Conservation (phyloP, 2,888 invertebrate genomes). For the Coleophora deauratella region DNA sequence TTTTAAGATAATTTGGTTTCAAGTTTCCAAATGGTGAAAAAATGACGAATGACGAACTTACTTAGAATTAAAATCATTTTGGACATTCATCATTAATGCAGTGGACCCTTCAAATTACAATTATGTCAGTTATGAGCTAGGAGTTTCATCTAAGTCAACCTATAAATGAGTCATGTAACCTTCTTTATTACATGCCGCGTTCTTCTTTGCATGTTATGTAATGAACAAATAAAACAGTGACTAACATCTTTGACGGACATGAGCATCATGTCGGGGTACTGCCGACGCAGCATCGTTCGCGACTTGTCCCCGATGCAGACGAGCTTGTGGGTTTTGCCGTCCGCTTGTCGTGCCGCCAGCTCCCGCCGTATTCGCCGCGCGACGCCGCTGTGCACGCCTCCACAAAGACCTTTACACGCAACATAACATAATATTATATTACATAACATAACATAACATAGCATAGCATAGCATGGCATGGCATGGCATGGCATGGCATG, state of each 20-base stretch:
- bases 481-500: too few species aligned
- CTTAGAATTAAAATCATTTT: too few species aligned
- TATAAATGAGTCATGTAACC: too few species aligned
- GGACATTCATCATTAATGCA: too few species aligned
- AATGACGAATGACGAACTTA: too few species aligned
- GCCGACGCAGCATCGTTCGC: slow-evolving; percentile 70
- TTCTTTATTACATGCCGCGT: too few species aligned
- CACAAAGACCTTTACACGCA: slow-evolving; percentile 79
- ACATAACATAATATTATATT: not conserved
- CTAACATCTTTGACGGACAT: slow-evolving; percentile 74
- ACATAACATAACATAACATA: not conserved
- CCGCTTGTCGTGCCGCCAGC: slow-evolving; percentile 37
- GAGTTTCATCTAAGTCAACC: too few species aligned
- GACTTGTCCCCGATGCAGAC: slow-evolving; percentile 84
- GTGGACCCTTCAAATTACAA: too few species aligned
- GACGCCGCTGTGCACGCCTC: slow-evolving; percentile 81
- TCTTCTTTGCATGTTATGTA: too few species aligned
- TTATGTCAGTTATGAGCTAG: too few species aligned
- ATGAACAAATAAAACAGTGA: not conserved
- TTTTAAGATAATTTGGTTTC: too few species aligned
- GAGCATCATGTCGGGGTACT: slow-evolving; percentile 66
- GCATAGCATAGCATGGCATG: not conserved
- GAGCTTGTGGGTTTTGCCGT: slow-evolving; percentile 60
- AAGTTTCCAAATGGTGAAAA: too few species aligned
- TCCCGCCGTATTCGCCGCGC: slow-evolving; percentile 73